Base-by-base conservation (phyloP, 2,797 vertebrate species). In the Chelon auratus region DNA sequence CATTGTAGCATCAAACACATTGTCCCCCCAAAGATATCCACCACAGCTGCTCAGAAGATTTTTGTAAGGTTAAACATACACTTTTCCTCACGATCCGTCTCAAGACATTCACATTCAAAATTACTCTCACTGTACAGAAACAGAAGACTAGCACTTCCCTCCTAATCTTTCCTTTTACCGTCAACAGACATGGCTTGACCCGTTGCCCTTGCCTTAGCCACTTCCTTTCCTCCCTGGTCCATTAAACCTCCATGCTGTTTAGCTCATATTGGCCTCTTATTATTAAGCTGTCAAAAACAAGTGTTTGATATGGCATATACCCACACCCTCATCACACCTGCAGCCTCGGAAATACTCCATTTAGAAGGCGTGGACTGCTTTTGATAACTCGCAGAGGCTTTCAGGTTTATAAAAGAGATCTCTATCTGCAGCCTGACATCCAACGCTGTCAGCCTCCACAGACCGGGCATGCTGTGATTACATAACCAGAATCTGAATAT, bases 391-490 rank as follows among this genome's bases (percentile, higher is more conserved):
- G 68, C 59, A 20, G 70, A 72, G 57, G 54, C 72, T 83, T 85
- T 80, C 37, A 69, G 75, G 70, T 80, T 86, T 81, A 71, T 78
- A 77, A 81, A 82, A 86, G 24, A 82, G 66, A 80, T 85, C 68
- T 76, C 62, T 84, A 87, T 87, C 61, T 17, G 52, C 79, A 83
- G 81, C 75, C 80, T 84, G 70, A 83, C 82, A 87, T 83, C 88
- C 83, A 86, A 82, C 50, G 48, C 84, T 79, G 73, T 87, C 90
- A 91, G 82, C 86, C 86, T 88, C 88, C 87, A 89, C 85, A 87
- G 78, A 79, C 81, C 77, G n/a, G 68, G 69, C 81, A 69, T 69
- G 72, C 80, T 77, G 60, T 39, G 64, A 83, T 93, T 93, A 86
- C 81, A 86, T 92, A 93, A 93, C 82, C 70, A 75, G 24, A 69